A percentile compares a stretch with the other conserved stretches of the same genome.
Conservation (phyloP, 1,140 invertebrate species). For the Aphelinus atriplicis region DNA sequence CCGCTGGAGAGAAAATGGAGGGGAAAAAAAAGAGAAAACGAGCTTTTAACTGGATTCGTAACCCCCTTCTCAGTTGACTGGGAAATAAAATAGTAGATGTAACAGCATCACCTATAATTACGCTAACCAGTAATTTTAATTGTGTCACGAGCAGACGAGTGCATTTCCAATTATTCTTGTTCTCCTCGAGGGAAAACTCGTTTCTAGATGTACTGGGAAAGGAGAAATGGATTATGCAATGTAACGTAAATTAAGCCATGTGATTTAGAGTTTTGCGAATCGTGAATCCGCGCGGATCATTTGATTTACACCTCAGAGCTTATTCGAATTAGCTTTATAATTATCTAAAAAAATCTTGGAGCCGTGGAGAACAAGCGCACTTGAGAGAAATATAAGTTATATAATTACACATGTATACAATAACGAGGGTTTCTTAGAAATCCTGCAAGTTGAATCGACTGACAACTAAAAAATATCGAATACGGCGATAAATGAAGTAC, state of each 20-base stretch:
- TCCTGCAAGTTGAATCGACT: too few relatives aligned
- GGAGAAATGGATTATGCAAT: too few relatives aligned
- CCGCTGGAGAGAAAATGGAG: neutral
- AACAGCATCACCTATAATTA: slow-evolving; percentile 35
- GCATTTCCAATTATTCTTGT: neutral
- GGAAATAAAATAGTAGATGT: slow-evolving; percentile 37
- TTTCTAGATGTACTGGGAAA: slow-evolving; percentile 21
- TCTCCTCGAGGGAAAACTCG: slow-evolving; percentile 21
- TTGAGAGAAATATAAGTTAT: too few relatives aligned
- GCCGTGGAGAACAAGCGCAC: too few relatives aligned
- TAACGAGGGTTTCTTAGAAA: too few relatives aligned
- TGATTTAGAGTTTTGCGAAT: too few relatives aligned
- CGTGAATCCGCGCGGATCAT: too few relatives aligned
- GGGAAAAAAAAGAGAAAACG: slow-evolving; percentile 8
- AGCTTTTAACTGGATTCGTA: slow-evolving; percentile 21
- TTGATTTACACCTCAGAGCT: too few relatives aligned
- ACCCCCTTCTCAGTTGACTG: neutral
- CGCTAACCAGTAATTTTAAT: slow-evolving; percentile 37
- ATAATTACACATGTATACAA: too few relatives aligned
- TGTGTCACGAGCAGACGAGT: slow-evolving; percentile 26
- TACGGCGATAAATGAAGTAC: neutral
- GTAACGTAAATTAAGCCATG: too few relatives aligned
- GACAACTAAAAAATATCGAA: neutral
- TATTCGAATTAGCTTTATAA: too few relatives aligned
- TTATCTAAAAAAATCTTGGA: too few relatives aligned